Percentiles rank a stretch among this genome's conserved stretches.
Conservation (phyloP, 2,113 vertebrate genomes). For the Bubo blakistoni region DNA sequence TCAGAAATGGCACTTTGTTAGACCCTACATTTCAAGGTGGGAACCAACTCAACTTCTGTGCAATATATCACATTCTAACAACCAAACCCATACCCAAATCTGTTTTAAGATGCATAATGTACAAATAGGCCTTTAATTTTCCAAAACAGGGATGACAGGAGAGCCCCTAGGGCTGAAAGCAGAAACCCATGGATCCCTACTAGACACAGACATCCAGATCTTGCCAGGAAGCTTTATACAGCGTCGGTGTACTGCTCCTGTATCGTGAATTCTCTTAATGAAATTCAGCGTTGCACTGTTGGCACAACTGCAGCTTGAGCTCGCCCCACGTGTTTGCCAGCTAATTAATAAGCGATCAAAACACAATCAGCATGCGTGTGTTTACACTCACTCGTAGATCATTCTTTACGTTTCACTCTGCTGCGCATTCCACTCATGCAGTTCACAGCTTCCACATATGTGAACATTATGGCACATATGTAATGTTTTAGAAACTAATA, state of each 20-base stretch:
- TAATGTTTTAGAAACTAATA: constrained; percentile 14
- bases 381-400: constrained; percentile 18
- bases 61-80: neutral
- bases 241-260: neutral
- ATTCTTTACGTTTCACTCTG: constrained; percentile 12
- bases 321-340: neutral
- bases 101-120: neutral
- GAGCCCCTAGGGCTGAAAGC: neutral
- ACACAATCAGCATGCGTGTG: constrained; percentile 15
- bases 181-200: neutral
- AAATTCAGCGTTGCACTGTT: neutral
- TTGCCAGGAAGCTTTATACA: neutral
- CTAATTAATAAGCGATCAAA: constrained; percentile 51
- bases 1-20: neutral
- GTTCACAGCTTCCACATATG: constrained; percentile 16
- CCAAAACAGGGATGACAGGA: neutral
- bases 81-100: neutral
- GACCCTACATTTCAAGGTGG: neutral
- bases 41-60: neutral
- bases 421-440: neutral
- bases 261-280: neutral
- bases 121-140: neutral
- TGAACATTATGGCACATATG: neutral
- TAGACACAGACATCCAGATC: neutral
- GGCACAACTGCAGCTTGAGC: constrained; percentile 33